A percentile compares a stretch with the other conserved stretches of the same genome.
Conservation (phyloP, 2,797 vertebrate genomes). For the Muscicapa striata region DNA sequence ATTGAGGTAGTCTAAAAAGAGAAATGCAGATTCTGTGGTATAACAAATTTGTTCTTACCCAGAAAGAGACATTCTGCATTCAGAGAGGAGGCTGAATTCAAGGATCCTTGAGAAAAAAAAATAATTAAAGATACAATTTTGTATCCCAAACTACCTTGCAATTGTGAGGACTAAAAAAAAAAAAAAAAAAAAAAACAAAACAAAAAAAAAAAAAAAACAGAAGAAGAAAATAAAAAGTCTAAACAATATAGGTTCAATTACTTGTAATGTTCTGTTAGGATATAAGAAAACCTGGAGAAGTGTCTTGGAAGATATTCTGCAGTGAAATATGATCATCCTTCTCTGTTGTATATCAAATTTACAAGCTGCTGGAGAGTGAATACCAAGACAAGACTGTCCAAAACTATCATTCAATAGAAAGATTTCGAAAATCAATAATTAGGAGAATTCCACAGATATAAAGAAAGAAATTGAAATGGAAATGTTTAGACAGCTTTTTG, state of each 20-base stretch:
- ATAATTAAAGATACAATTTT: background rate
- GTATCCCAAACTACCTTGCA: background rate
- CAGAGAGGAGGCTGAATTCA: background rate
- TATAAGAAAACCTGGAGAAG: background rate
- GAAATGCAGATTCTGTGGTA: background rate
- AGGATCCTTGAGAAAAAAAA: background rate
- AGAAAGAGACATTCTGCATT: background rate
- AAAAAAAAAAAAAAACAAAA: no score
- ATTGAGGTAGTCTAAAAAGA: background rate
- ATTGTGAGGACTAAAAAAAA: background rate
- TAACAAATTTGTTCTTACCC: background rate
- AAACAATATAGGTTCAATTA: background rate
- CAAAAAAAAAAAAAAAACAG: no score
- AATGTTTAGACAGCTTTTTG: background rate
- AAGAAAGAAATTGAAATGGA: slow-evolving; percentile 3
- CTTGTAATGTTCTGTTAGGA: background rate
- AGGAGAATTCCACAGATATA: background rate
- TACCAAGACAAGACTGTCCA: background rate
- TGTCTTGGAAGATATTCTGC: background rate
- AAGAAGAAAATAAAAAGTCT: background rate
- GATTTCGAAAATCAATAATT: background rate
- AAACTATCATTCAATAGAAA: background rate
- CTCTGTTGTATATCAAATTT: background rate
- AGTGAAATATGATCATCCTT: background rate
- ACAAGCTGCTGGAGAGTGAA: background rate